phyloP scores from a whole-genome alignment of 2,797 vertebrate species.

The Anabas testudineus region DNA sequence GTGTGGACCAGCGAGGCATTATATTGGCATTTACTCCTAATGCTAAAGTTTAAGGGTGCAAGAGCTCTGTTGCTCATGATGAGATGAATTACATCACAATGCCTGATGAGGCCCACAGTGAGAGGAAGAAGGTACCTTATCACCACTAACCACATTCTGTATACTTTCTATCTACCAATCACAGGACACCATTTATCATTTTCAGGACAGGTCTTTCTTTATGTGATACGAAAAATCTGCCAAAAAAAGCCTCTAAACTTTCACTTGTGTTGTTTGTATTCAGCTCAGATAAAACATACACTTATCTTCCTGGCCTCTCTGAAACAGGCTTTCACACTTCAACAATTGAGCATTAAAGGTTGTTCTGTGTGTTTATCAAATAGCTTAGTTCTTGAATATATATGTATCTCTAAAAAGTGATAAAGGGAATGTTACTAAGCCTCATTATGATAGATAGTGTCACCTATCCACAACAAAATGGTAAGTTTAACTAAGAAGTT shows the following conservation, averaged over 20 bases:
- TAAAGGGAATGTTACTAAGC: background rate
- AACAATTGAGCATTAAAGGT: background rate
- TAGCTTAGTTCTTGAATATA: background rate
- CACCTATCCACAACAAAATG: background rate
- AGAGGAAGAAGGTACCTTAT: constrained; percentile 16
- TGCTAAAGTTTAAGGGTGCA: background rate
- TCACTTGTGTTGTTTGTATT: constrained; percentile 1
- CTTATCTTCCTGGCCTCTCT: background rate
- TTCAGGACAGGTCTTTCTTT: constrained; percentile 11
- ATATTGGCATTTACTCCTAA: background rate
- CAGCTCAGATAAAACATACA: background rate
- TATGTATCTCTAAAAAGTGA: background rate
- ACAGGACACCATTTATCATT: constrained; percentile 1
- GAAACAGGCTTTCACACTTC: background rate
- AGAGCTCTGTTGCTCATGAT: background rate
- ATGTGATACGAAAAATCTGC: background rate
- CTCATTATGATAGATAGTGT: too few species aligned
- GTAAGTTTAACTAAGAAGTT: background rate
- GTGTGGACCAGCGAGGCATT: background rate
- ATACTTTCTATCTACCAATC: background rate
- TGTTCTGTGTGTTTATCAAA: background rate
- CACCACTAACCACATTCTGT: background rate
- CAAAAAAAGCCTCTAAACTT: background rate
- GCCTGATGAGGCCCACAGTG: background rate
- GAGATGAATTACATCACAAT: constrained; percentile 9